Percentiles rank a stretch among this genome's conserved stretches.
These are phyloP conservation scores for Oopsacas minuta DNA, from an alignment of 37 sponge, comb jelly and placozoan species.

Conservation along the genomic window DNA sequence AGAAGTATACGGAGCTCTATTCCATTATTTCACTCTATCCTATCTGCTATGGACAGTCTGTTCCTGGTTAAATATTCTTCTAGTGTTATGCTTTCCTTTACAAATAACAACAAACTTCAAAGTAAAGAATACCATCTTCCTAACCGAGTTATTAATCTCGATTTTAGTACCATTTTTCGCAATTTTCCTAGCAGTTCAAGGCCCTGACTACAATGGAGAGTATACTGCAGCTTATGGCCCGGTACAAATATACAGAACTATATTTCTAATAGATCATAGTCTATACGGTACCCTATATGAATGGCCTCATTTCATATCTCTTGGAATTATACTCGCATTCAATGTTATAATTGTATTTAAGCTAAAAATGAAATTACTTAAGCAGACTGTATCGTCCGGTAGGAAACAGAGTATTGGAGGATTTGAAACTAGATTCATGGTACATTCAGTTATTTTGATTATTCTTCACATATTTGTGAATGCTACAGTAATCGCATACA, in stretches of 20 bases:
- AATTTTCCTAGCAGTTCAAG: not conserved
- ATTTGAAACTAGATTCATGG: not conserved
- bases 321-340: not conserved
- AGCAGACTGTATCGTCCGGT: not conserved
- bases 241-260: not conserved
- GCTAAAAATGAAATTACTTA: not conserved
- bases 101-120: not conserved
- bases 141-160: not conserved
- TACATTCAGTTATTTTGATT: not conserved
- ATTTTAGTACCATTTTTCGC: not conserved
- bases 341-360: not conserved
- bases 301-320: not conserved
- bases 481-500: not conserved
- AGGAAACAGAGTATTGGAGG: not conserved
- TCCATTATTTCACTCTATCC: not conserved
- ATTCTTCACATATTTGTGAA: not conserved
- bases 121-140: not conserved
- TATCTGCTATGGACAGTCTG: not conserved
- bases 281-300: not conserved
- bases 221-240: not conserved
- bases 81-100: not conserved
- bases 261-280: not conserved
- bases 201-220: not conserved
- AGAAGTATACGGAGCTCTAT: not conserved
- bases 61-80: not conserved